phyloP scores from a whole-genome alignment of 1,140 invertebrate species.

The Pogonognathellus flavescens region DNA sequence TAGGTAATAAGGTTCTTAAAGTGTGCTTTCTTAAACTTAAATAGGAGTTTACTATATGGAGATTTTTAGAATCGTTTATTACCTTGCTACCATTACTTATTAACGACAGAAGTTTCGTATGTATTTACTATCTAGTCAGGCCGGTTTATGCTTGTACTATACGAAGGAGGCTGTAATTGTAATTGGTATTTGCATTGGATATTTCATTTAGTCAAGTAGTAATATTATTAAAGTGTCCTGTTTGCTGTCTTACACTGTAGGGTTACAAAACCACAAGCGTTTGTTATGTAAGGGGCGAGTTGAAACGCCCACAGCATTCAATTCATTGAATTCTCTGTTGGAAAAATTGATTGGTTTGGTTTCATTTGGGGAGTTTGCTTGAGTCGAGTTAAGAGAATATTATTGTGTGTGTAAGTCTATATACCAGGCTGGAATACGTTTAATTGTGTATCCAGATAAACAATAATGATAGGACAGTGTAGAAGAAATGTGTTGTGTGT shows the following conservation, averaged over 20 bases:
- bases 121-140: background rate
- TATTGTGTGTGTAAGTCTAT: background rate
- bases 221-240: background rate
- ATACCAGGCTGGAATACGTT: background rate
- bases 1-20: background rate
- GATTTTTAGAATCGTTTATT: too few relatives aligned
- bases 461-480: conserved; percentile 11
- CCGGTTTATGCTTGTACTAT: background rate
- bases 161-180: conserved; percentile 10
- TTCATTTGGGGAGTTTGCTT: conserved; percentile 31
- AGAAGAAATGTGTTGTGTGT: background rate
- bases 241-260: background rate
- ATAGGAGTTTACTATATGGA: too few relatives aligned
- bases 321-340: conserved; percentile 36
- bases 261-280: background rate
- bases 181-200: conserved; percentile 37
- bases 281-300: conserved; percentile 43
- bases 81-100: too few relatives aligned
- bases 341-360: conserved; percentile 49
- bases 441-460: background rate
- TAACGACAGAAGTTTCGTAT: too few relatives aligned
- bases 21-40: too few relatives aligned
- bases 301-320: conserved; percentile 31
- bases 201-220: conserved; percentile 33
- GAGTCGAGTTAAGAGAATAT: background rate